phyloP scores from a whole-genome alignment of 1,140 invertebrate species.

The Gonioctena quinquepunctata region DNA sequence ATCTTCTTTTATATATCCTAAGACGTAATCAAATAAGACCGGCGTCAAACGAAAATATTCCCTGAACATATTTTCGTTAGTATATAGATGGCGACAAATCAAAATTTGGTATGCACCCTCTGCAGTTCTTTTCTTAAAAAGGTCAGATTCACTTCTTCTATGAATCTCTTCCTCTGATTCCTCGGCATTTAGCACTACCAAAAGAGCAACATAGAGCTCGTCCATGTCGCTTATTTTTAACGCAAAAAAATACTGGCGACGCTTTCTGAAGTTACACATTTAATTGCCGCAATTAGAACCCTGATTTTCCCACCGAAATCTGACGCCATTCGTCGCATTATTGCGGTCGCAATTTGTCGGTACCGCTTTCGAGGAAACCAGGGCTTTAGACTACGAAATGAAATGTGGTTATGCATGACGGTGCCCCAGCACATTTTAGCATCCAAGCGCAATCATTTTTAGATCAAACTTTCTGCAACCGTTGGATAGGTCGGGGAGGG shows the following conservation, averaged over 20 bases:
- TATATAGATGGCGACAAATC: constrained; percentile 1
- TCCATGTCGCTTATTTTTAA: constrained; percentile 2
- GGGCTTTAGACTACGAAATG: neutral
- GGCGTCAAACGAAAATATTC: neutral
- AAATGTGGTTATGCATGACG: too few relatives aligned
- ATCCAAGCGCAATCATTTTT: too few relatives aligned
- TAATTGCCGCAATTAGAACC: neutral
- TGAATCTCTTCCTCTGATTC: neutral
- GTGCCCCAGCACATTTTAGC: too few relatives aligned
- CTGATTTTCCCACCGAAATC: neutral
- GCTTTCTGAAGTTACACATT: neutral
- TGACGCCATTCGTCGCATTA: neutral
- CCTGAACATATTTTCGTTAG: neutral
- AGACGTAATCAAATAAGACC: neutral
- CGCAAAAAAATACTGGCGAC: neutral
- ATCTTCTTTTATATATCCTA: constrained; percentile 4
- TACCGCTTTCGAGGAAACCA: constrained; percentile 22
- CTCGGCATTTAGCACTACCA: neutral
- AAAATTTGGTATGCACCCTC: neutral
- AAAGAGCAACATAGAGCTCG: neutral
- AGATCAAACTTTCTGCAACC: too few relatives aligned
- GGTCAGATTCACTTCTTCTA: neutral
- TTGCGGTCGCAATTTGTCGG: constrained; percentile 11
- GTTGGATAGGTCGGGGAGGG: too few relatives aligned
- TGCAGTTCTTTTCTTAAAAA: neutral